Base-by-base conservation (phyloP, 1,140 invertebrate species). In the Megalonaias nervosa region DNA sequence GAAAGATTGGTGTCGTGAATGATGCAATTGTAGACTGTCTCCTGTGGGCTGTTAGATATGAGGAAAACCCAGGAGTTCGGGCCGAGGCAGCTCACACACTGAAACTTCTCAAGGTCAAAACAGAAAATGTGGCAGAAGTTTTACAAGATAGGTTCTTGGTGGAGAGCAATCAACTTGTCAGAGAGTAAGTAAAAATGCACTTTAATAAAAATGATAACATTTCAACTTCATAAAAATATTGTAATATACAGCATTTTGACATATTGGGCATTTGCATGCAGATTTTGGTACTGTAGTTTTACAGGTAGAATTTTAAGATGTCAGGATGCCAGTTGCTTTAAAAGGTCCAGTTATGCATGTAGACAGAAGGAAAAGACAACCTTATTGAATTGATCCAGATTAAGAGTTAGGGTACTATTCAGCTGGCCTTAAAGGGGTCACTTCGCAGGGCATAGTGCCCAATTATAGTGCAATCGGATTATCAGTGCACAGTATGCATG, bases 31-130 rank as follows among this genome's bases (percentile, higher is more conserved):
- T 83, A 60, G 82, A 88, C 19, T 82, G 84, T 71, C 67, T 91
- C 60, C 74, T 90, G 67, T 91, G 90, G 90, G 88, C 90, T 14
- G 81, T 91, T 58, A 78, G 89, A 31, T 91, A 87, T 84, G 90
- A 91, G 77, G 84, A 87, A 48, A 84, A 90, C 61, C 65, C 81
- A 21, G 87, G 84, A 17, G 89, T 91, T 11, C 77, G 90, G 64
- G 88, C 89, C 9, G 89, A 90, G 79, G 89, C 90, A 2, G 90
- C 89, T 75, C 87, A 91, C 76, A 82, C 87, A 14, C 82, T 90
- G 13, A 81, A 84, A 56, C 65, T 77, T 13, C 80, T 91, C 6
- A 74, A 83, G 55, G 73, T 87, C 6, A 65, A 82, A 38, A 86
- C 84, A 56, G 89, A 90, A 21, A 88, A 89, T 38, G 81, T 91